Base-by-base conservation (phyloP, 2,113 vertebrate genomes). In the Datnioides undecimradiatus region DNA sequence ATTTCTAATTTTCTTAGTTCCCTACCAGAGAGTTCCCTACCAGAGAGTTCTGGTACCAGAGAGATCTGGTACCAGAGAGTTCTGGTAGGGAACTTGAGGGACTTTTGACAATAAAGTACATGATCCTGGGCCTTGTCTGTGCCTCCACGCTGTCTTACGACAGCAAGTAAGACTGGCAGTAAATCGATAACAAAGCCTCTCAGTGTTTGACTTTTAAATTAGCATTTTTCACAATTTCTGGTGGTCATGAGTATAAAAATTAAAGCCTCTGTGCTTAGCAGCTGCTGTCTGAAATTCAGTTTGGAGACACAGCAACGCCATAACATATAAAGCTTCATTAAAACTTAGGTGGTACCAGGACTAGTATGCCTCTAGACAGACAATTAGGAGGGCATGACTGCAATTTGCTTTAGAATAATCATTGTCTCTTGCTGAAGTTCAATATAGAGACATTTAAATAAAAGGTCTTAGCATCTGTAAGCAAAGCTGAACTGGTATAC, bases 401-500 rank as follows among this genome's bases (percentile, higher is more conserved):
- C 36, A 71, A n/a, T 38, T 41, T 51, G 16, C 12, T 71, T 55
- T 31, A 5, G 41, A 73, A 64, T 64, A 51, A 59, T 73, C 10
- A 55, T 41, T 57, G 10, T 60, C 25, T 66, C 13, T 12, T 36
- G 21, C 58, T 2, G 4, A 43, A 40, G 6, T 25, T 79, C 49
- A 41, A 14, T 62, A 31, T 2, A 19, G 23, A 62, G 7, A 51
- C 1, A 79, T 82, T 60, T 38, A 34, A 46, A 83, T 76, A 33
- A 23, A 23, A 17, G 6, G n/a, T 48, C 38, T 43, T 7, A 6
- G 54, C 36, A 57, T 79, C 43, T 66, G 12, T 72, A 62, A 46
- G 23, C 29, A 80, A 73, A 82, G 23, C 23, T 40, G 8, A 73
- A 59, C 36, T 21, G 8, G 16, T 71, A 65, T 19, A 46, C 25